Base-by-base conservation (phyloP, 1,140 invertebrate genomes). In the Bradysia coprophila region DNA sequence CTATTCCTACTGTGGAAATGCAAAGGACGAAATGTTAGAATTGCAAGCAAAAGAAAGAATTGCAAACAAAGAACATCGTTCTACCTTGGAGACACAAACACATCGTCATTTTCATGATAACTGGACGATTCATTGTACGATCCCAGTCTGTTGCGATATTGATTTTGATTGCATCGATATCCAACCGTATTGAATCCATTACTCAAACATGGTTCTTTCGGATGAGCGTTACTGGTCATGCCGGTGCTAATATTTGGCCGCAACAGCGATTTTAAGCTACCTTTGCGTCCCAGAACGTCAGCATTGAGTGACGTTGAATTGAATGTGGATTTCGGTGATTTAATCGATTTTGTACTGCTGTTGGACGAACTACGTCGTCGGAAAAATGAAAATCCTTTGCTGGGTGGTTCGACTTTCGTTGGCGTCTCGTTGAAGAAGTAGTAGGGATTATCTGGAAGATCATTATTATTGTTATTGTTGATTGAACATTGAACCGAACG, bases 381-480 rank as follows among this genome's bases (percentile, higher is more conserved):
- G 18, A 36, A 36, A 36, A 36, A 36, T 36, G 33, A 36, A 36
- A 36, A 36, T 36, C 33, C 33, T 36, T 16, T 36, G 18, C 15
- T 36, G 4, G 9, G 9, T 16, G 33, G 6, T 36, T 6, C 10
- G 10, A n/a, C 33, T 9, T 9, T 16, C 18, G 9, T 6, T 36
- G 33, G n/a, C 15, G 9, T 36, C n/a, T 16, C 33, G 18, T 36
- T 36, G 18, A 6, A 36, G 15, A 36, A 36, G 18, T 36, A 36
- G 15, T 36, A 36, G 5, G 33, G 33, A 36, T 36, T 36, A 15
- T 36, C 33, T 36, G 33, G n/a, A 11, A 36, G n/a, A 31, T 9
- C 28, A 31, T 31, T 9, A 9, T 31, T 31, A 31, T 9, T 31
- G 28, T n/a, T 31, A 9, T 9, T 31, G 28, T 31, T 31, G 28